Evolutionary conservation across 2,888 invertebrate species (phyloP), one percentile per base, ranked within the genome.

Genomic region (Noctua janthe): DNA sequence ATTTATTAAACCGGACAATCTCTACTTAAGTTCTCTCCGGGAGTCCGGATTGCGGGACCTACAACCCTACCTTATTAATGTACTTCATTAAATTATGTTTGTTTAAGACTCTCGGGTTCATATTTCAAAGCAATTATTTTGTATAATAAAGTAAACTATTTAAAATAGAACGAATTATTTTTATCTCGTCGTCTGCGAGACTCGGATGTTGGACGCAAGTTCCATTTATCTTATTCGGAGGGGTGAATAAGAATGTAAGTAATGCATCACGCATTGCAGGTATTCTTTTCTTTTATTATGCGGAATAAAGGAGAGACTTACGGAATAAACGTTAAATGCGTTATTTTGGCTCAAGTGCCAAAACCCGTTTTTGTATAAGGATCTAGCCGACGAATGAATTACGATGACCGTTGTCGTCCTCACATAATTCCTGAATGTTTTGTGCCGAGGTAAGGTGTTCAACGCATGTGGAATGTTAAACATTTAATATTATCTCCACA

Each of bases 61-160:
- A 89, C 74, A 80, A 74, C 77, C 78, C 75, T 84, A 78, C 80
- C 86, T 87, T 81, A 86, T 86, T 90, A 91, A 91, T 89, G 86
- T 88, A 76, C 70, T 79, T 87, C 89, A 87, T 91, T 90, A 87
- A 91, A 89, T 90, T 88, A 89, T 89, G 87, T 89, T 89, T 87
- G 87, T 87, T 86, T 87, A 87, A 84, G 75, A 76, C 83, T 80
- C 76, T 74, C 15, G 71, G 74, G 78, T 72, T 86, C 62, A 79
- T 81, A 82, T 80, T 80, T 76, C 70, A 71, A 51, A 67, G 69
- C 76, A 86, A 74, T 79, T 85, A 82, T 83, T 82, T 79, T 71
- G 35, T 71, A 49, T 67, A 71, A 59, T 70, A 69, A 66, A 39
- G 23, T 56, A 74, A 85, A 85, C 74, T 86, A 82, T 74, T 74